Percentiles rank a stretch among this genome's conserved stretches.
These are phyloP conservation scores for Oreohelix idahoensis DNA, from an alignment of 1,140 invertebrate genomes.

Conservation along the genomic window DNA sequence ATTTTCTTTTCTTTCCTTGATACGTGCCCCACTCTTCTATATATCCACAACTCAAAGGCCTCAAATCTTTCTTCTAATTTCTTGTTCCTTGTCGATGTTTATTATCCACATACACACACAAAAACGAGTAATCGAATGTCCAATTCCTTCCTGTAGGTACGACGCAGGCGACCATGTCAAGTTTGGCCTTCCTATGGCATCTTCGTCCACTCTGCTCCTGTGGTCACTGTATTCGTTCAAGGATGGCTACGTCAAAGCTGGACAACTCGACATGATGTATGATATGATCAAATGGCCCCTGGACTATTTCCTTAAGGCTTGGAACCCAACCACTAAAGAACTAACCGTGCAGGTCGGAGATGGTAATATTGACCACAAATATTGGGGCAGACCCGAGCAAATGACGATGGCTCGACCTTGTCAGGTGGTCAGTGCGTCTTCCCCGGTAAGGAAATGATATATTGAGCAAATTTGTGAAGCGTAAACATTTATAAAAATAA, in stretches of 20 bases:
- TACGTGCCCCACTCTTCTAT: no score
- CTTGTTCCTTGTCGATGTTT: no score
- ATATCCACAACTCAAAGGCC: no score
- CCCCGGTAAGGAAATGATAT: conserved; percentile 53
- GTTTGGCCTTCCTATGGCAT: conserved; percentile 80
- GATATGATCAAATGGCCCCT: conserved; percentile 75
- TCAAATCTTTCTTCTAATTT: no score
- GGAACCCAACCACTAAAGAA: conserved; percentile 42
- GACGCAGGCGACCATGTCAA: conserved; percentile 80
- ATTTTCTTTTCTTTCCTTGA: no score
- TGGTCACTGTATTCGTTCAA: conserved; percentile 75
- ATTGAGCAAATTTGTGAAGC: no score
- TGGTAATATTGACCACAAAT: conserved; percentile 55
- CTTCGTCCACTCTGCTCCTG: conserved; percentile 76
- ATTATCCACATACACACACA: no score
- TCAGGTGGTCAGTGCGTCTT: conserved; percentile 75
- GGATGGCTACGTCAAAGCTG: conserved; percentile 73
- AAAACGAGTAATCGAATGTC: no score
- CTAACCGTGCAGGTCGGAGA: conserved; percentile 62
- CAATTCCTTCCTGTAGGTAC: conserved; percentile 59
- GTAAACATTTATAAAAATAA: no score
- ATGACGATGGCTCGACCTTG: conserved; percentile 78
- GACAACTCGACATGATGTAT: conserved; percentile 72
- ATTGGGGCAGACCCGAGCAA: conserved; percentile 74
- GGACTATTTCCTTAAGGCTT: conserved; percentile 79